Base-by-base conservation (phyloP, 2,888 invertebrate genomes). In the Lycia hirtaria region DNA sequence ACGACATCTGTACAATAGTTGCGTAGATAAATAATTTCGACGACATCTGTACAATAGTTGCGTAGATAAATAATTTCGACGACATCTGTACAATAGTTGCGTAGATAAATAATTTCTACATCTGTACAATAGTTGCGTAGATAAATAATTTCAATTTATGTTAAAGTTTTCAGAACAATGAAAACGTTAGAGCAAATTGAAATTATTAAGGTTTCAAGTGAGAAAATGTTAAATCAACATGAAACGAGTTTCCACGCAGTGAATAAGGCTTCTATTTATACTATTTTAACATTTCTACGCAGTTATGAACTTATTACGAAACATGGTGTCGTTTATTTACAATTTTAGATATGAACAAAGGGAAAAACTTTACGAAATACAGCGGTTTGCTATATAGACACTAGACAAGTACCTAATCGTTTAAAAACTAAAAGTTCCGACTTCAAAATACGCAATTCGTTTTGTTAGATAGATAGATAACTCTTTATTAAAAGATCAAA, bases 141-240 rank as follows among this genome's bases (percentile, higher is more conserved):
- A 51, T 48, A 60, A 56, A 56, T 47, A 24, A 3, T 7, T 28
- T 30, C 14, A 30, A 32, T 26, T 5, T 9, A 28, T 20, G 32
- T 32, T 24, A 57, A 52, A 37, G 35, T 50, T 56, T 35, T 24
- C 26, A 50, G 40, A 52, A 56, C 49, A 49, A 32, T 38, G 44
- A 24, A 53, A 52, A 52, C 47, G 45, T 55, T 51, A 43, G 35
- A 20, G n/a, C 28, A 35, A 41, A 45, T 61, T 59, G 43, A 62
- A 51, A 55, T 38, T 35, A 53, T 60, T 26, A 38, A 37, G 51
- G 47, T 43, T 9, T 48, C 24, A 38, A 50, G 50, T 51, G 48
- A 54, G 37, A 15, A 9, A 48, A 56, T 51, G 49, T 45, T 47
- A 43, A 22, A 12, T 49, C 33, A 54, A 58, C 48, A 50, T 6